Evolutionary conservation across 1,140 invertebrate species (phyloP).

Genomic region (Drosophila tani): DNA sequence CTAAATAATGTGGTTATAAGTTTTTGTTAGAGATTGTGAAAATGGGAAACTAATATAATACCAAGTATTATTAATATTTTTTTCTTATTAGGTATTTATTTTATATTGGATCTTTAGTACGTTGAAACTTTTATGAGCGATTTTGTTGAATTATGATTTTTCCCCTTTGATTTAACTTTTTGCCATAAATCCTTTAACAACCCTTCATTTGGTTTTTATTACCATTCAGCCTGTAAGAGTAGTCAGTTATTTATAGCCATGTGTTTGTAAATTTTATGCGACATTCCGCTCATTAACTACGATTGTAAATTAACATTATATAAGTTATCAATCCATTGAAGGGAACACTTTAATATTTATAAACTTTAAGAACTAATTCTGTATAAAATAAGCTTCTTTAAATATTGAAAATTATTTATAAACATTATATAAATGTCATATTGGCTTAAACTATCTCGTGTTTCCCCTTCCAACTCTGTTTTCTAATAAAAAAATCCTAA

Average conservation of each 20-base stretch:
- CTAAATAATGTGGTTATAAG: conserved; percentile 11
- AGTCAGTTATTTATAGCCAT: not conserved
- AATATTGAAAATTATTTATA: too few relatives aligned
- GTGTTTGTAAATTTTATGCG: not conserved
- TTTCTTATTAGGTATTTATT: not conserved
- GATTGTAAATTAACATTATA: not conserved
- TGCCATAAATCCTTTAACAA: not conserved
- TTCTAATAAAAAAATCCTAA: not conserved
- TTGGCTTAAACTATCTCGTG: not conserved
- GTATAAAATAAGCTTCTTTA: not conserved
- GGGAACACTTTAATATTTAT: not conserved
- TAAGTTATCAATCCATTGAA: not conserved
- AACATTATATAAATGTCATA: too few relatives aligned
- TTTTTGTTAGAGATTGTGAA: not conserved
- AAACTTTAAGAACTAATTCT: too few relatives aligned
- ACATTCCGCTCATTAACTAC: not conserved
- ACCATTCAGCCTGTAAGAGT: conserved; percentile 1
- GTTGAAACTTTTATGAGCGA: not conserved
- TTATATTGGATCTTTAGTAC: not conserved
- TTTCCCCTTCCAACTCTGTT: not conserved
- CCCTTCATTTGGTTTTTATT: conserved; percentile 5
- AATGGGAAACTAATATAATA: not conserved
- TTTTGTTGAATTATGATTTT: not conserved
- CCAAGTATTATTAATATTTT: too few relatives aligned
- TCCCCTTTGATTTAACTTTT: not conserved